These are phyloP conservation scores for Lepidurus apus DNA, from an alignment of 1,140 invertebrate genomes.

Conservation along the genomic window DNA sequence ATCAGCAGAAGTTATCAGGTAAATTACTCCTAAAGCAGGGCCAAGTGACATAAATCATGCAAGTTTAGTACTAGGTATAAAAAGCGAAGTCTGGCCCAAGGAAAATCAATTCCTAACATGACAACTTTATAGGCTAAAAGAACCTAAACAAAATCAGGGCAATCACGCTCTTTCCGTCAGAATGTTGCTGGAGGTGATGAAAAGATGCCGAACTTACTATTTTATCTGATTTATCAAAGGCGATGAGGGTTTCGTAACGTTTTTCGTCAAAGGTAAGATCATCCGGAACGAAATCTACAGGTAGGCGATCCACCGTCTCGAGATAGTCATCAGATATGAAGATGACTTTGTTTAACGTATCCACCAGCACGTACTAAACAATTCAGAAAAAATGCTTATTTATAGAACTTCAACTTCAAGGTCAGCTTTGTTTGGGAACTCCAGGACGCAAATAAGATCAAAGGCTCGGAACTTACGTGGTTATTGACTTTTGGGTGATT, in stretches of 20 bases:
- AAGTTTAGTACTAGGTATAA: too few relatives aligned
- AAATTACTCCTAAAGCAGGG: too few relatives aligned
- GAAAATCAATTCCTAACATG: too few relatives aligned
- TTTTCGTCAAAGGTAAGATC: conserved; percentile 67
- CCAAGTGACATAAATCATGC: too few relatives aligned
- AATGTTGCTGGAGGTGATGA: background rate
- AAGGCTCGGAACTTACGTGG: conserved; percentile 56
- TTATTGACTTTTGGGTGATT: conserved; percentile 70
- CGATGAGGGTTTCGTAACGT: conserved; percentile 54
- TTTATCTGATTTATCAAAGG: conserved; percentile 68
- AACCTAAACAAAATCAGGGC: too few relatives aligned
- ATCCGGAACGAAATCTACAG: conserved; percentile 66
- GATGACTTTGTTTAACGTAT: conserved; percentile 66
- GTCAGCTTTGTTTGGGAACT: background rate
- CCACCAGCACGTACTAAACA: conserved; percentile 76
- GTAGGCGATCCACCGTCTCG: conserved; percentile 53
- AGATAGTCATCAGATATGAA: conserved; percentile 72
- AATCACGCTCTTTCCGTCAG: background rate
- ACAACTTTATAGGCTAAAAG: too few relatives aligned
- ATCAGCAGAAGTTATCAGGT: too few relatives aligned
- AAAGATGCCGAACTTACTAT: conserved; percentile 52
- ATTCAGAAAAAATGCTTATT: conserved; percentile 36
- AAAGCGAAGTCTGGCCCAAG: too few relatives aligned
- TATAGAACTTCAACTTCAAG: background rate
- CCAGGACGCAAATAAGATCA: conserved; percentile 26